Base-by-base conservation (phyloP, 2,888 invertebrate genomes). In the Archaeoteleia sp. region DNA sequence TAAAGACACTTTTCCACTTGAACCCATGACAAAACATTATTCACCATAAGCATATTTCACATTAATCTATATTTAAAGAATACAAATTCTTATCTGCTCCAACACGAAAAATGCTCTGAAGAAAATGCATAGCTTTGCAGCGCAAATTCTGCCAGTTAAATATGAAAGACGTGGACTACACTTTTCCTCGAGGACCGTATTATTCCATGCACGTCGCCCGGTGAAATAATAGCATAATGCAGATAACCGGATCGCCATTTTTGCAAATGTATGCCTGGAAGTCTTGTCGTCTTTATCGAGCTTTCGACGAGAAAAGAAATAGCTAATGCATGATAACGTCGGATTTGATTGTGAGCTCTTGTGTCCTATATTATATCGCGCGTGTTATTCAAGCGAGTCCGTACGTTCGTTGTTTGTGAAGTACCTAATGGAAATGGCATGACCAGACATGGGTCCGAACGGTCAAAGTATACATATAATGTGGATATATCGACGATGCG, bases 141-240 rank as follows among this genome's bases (percentile, higher is more conserved):
- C 23, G 25, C 45, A 27, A 62, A n/a, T 45, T 57, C 34, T 27
- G 29, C 20, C 37, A 13, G 46, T 53, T 66, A 66, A 66, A 66
- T 51, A 54, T 58, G 46, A 53, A 61, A 61, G 35, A 20, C 40
- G 37, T 40, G 29, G 25, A 48, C 30, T 49, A 51, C 37, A 51
- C 45, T 54, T 65, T 45, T 49, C 14, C 29, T 14, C 55, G 51
- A 15, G 42, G 39, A 14, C 30, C 45, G 10, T 57, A 46, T 61
- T 49, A 66, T 60, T 66, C 60, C 32, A 20, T 49, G 15, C 66
- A 46, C 66, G 66, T 66, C 42, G 49, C n/a, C 43, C 42, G 27
- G 15, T 49, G 49, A 66, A 60, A 66, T 66, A 60, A 66, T 66
- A 60, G 49, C 54, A 48, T 54, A 60, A 66, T 54, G 54, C 66